Base-by-base conservation (phyloP, 92 coral and sea anemone species). In the Epizoanthus illoricatus region DNA sequence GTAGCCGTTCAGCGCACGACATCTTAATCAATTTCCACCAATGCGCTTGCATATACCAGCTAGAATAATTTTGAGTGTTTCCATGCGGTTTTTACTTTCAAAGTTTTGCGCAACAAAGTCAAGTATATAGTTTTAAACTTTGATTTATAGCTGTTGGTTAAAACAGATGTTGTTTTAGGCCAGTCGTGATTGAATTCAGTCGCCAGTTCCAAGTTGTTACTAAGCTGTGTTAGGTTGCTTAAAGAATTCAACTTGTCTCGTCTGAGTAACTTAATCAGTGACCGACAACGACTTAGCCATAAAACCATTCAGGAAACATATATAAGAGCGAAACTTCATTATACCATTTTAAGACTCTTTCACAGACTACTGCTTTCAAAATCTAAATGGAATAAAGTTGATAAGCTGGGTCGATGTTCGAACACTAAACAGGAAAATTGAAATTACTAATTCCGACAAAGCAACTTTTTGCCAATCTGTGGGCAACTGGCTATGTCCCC, bases 241-340 rank as follows among this genome's bases (percentile, higher is more conserved):
- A 78, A 78, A 78, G 71, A 78, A 78, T 78, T 45, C 58, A 78
- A 17, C 61, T 43, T 78, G 43, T 64, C 66, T 58, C 17, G 7
- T 40, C 20, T 3, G 12, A 13, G 62, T 19, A 49, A 76, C 81
- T 55, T 57, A 74, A 74, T 74, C 80, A 56, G 80, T 74, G 80
- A 52, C 12, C 10, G 13, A 74, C 70, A 63, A 63, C 71, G 65
- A 20, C 71, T 3, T 19, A 39, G 59, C 9, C 7, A 64, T 43
- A 78, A 61, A 63, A 68, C 57, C 58, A 78, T 66, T 78, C 5
- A 78, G 42, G 61, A 15, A 78, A 36, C 71, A 52, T 58, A 54
- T 16, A 78, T 42, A 41, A 64, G 43, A 45, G 66, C 64, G 71
- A 78, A 62, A 63, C 82, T 78, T 78, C 82, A 78, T 78, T 78